Evolutionary conservation across 2,888 invertebrate genomes (phyloP), one percentile per base, ranked within the genome.

Genomic region (Spodoptera littoralis): DNA sequence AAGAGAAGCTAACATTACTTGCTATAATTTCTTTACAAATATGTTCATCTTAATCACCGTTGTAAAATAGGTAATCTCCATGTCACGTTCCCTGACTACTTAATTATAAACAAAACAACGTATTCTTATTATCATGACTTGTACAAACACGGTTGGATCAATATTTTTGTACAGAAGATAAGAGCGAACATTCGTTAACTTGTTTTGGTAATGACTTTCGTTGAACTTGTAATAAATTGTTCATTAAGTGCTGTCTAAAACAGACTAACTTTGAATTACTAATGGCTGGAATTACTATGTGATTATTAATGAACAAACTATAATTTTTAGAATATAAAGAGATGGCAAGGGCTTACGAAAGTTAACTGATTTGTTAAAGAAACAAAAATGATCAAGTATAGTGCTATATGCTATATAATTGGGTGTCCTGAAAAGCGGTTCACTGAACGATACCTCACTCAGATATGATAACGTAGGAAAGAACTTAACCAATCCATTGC

Each of bases 61-160:
- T 65, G 54, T 57, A 59, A 61, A 71, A 61, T 4, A 51, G 41
- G 41, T 75, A 73, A 77, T 77, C 71, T 57, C 30, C 67, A 48
- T 72, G 71, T 77, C 76, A 77, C 70, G 65, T 73, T 70, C 53
- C 50, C 36, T 73, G 67, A 74, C 69, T 70, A 50, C 69, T 73
- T 75, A 81, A 81, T 77, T 74, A 74, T 66, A 77, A 77, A 74
- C 72, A 72, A 78, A 76, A 77, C 77, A 78, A 65, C 64, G 58
- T 72, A 56, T 63, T 65, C 57, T 76, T 76, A 80, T 81, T 84
- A 80, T 79, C 77, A 61, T 30, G 72, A 66, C 72, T 53, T 74
- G 71, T 77, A 48, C 81, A 86, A 87, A 88, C 81, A 85, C 48
- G 66, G 71, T 80, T 80, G 71, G 76, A 82, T 84, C 77, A 88